Conservation (phyloP, 1,140 invertebrate genomes). For the Cotesia chilonis region DNA sequence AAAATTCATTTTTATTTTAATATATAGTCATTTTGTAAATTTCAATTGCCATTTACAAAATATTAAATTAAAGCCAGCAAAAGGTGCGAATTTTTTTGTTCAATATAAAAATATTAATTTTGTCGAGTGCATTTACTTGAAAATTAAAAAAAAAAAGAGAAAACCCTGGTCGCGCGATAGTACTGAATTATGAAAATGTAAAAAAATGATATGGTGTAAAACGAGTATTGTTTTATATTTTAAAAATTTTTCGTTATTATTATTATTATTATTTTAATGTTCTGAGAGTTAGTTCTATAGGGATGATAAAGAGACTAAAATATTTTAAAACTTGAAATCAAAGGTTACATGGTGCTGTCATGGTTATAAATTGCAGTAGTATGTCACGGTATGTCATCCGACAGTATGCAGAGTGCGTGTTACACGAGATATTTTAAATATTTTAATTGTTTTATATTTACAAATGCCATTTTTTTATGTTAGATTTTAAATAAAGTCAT, state of each 20-base stretch:
- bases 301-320: constrained; percentile 1
- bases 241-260: constrained; percentile 10
- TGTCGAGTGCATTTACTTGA: too few species aligned
- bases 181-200: too few species aligned
- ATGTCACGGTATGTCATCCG: neutral
- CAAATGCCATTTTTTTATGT: constrained; percentile 31
- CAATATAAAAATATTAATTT: too few species aligned
- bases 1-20: constrained; percentile 14
- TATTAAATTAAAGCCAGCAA: too few species aligned
- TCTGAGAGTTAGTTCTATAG: neutral
- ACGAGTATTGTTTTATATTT: neutral
- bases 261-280: constrained; percentile 4
- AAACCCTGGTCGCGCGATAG: too few species aligned
- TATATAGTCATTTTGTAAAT: too few species aligned
- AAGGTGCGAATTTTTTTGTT: too few species aligned
- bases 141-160: too few species aligned
- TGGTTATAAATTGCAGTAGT: constrained; percentile 39
- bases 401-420: constrained; percentile 18
- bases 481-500: neutral
- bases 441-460: constrained; percentile 52
- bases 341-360: neutral
- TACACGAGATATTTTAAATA: constrained; percentile 24
- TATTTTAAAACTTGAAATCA: neutral
- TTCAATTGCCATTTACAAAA: too few species aligned
- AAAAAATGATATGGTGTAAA: too few species aligned